phyloP scores from a whole-genome alignment of 2,113 vertebrate genomes.

The Dasypus novemcinctus region DNA sequence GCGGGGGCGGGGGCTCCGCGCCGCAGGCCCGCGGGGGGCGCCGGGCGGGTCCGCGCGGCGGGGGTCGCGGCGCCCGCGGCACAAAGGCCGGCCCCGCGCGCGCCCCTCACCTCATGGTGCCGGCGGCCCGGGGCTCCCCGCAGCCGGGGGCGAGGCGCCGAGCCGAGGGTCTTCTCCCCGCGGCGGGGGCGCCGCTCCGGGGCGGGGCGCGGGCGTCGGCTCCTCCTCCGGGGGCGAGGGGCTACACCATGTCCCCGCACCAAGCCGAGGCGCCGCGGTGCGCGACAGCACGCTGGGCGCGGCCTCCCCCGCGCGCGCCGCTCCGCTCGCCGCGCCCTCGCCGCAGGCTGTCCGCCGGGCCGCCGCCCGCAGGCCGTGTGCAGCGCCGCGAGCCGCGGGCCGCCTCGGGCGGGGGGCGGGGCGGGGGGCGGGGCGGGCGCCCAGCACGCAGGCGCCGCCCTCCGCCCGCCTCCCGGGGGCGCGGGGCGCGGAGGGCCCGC shows the following conservation, averaged over 20 bases:
- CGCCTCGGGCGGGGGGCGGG: too few relatives aligned
- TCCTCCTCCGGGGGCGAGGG: conserved; percentile 4
- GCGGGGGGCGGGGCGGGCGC: too few relatives aligned
- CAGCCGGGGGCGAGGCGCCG: conserved; percentile 31
- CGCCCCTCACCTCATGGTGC: conserved; percentile 79
- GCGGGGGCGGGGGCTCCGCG: neutral
- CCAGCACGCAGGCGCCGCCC: too few relatives aligned
- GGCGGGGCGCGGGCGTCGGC: neutral
- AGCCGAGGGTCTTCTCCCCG: conserved; percentile 30
- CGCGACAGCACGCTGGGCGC: too few relatives aligned
- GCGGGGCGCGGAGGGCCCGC: too few relatives aligned
- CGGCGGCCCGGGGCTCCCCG: conserved; percentile 58
- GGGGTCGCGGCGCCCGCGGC: conserved; percentile 40
- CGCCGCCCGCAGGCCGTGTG: too few relatives aligned
- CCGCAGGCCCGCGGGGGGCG: neutral
- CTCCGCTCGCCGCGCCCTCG: too few relatives aligned
- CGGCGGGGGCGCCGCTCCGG: conserved; percentile 43
- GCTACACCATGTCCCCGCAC: conserved; percentile 73
- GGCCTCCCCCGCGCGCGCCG: too few relatives aligned
- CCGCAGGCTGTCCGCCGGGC: too few relatives aligned
- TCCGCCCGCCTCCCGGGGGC: too few relatives aligned
- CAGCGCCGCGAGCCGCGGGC: too few relatives aligned
- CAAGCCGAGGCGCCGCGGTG: conserved; percentile 49
- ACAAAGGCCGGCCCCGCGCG: conserved; percentile 61
- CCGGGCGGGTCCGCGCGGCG: conserved; percentile 21